Percentiles rank a stretch among this genome's conserved stretches.
phyloP scores from a whole-genome alignment of 2,113 vertebrate species.

The Gila orcuttii region DNA sequence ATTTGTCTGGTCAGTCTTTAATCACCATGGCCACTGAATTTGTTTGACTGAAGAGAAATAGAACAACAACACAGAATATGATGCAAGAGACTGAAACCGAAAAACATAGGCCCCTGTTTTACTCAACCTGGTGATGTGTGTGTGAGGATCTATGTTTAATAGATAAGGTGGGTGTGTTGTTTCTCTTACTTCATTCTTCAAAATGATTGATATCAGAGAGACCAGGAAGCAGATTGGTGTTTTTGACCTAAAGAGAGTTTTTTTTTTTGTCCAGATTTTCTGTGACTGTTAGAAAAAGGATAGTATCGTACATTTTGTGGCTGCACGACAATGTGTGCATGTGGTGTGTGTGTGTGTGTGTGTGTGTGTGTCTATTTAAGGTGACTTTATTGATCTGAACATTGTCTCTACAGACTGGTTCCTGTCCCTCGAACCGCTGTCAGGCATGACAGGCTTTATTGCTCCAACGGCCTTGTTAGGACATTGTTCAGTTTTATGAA shows the following conservation, averaged over 20 bases:
- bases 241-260: background rate
- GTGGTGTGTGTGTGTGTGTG: background rate
- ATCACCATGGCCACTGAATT: background rate
- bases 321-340: background rate
- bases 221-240: background rate
- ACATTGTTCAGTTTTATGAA: background rate
- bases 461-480: slow-evolving; percentile 37
- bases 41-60: slow-evolving; percentile 30
- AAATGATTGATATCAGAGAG: background rate
- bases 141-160: background rate
- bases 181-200: background rate
- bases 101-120: slow-evolving; percentile 14
- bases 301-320: background rate
- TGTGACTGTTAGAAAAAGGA: background rate
- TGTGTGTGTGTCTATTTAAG: slow-evolving; percentile 2
- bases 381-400: slow-evolving; percentile 46
- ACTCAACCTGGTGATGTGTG: background rate
- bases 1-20: slow-evolving; percentile 32
- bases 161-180: background rate
- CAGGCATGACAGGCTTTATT: slow-evolving; percentile 38
- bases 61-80: slow-evolving; percentile 13
- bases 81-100: slow-evolving; percentile 36
- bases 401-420: slow-evolving; percentile 15
- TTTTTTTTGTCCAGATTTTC: background rate
- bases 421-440: slow-evolving; percentile 21